Evolutionary conservation across 2,113 vertebrate species (phyloP).

Genomic region (Erinaceus europaeus): DNA sequence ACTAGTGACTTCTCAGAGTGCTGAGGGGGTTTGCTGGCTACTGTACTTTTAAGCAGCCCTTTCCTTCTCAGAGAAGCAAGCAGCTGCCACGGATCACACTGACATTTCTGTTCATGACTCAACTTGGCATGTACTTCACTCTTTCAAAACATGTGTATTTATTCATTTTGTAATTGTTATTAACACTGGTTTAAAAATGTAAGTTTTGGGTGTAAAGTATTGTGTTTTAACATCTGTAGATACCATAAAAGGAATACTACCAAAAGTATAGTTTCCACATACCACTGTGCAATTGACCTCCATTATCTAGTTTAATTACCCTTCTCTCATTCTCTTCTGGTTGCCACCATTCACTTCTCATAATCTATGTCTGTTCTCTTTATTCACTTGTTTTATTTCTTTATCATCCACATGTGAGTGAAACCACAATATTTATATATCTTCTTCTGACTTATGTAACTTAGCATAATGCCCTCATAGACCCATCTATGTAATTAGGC

Average conservation of each 20-base stretch:
- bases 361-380: not conserved
- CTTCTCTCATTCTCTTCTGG: not conserved
- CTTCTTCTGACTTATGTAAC: not conserved
- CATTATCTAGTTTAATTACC: not conserved
- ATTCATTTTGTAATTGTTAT: not conserved
- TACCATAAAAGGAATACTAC: not conserved
- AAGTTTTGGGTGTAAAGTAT: not conserved
- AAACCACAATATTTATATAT: not conserved
- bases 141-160: not conserved
- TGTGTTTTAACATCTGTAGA: not conserved
- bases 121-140: conserved; percentile 80
- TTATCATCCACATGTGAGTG: not conserved
- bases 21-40: conserved; percentile 85
- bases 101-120: conserved; percentile 86
- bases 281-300: not conserved
- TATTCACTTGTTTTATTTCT: not conserved
- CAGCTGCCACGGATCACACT: conserved; percentile 84
- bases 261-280: not conserved
- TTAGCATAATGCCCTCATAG: not conserved
- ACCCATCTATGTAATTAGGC: not conserved
- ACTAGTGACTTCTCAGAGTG: conserved; percentile 88
- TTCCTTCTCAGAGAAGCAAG: conserved; percentile 80
- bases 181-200: not conserved
- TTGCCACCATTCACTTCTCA: not conserved
- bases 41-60: conserved; percentile 84